Evolutionary conservation across 2,797 vertebrate species (phyloP), one percentile per base, ranked within the genome.

Genomic region (Ctenochaetus hawaiiensis): DNA sequence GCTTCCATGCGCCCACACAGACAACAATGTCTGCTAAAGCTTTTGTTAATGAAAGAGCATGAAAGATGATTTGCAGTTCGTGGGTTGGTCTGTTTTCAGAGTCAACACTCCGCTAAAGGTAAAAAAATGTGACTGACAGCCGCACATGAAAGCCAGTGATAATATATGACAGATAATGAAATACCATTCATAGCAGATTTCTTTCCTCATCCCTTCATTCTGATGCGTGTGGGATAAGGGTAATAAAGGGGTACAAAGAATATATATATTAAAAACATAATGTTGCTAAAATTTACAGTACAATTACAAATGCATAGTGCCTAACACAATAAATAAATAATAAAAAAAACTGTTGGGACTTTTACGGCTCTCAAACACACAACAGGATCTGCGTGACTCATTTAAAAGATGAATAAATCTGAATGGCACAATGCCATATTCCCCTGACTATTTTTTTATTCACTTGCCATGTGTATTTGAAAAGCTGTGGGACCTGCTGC

Each of bases 11-110:
- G 23, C 51, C 60, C 47, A 47, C 73, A 41, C 41, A 14, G 49
- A 48, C 67, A 75, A 53, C 30, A 14, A 11, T 44, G 49, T 72
- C 44, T n/a, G 41, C 62, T 53, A 5, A 59, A 59, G 63, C 18
- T 48, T 59, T 61, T 62, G 20, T 49, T 74, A 66, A 78, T 83
- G 58, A 83, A 81, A 86, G 61, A 59, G 69, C 85, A 84, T 64
- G 43, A 20, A 5, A 45, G 17, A 78, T 77, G 37, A 62, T 69
- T 80, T 56, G 54, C 56, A 23, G 51, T 43, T 39, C 62, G 68
- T 43, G 49, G 52, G 17, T 41, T 4, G 10, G 44, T 66, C 53
- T n/a, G n/a, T 61, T 52, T 43, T 64, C 43, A 53, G 48, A 60
- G 52, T 68, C 56, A 20, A 44, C 39, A 39, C 48, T 67, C 30